phyloP scores from a whole-genome alignment of 2,888 invertebrate genomes.

The Xanthorhoe spadicearia region DNA sequence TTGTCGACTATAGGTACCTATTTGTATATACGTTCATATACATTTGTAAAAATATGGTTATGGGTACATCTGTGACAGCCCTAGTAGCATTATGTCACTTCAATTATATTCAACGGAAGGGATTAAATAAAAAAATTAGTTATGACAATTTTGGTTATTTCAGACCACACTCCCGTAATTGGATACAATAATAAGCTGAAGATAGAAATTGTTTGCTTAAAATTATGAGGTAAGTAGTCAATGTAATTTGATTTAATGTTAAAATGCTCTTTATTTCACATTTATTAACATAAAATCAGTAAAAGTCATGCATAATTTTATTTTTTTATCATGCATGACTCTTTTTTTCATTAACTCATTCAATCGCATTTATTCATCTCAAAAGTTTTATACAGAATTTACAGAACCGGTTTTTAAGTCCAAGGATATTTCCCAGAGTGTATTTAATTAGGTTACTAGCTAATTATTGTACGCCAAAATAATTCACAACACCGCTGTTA shows the following conservation, averaged over 20 bases:
- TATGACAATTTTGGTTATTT: slow-evolving; percentile 16
- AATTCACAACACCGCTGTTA: slow-evolving; percentile 40
- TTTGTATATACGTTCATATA: background rate
- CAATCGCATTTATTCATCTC: background rate
- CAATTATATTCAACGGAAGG: slow-evolving; percentile 27
- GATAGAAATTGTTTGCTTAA: too few relatives aligned
- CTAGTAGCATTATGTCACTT: slow-evolving; percentile 24
- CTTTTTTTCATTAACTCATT: background rate
- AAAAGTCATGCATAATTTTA: too few relatives aligned
- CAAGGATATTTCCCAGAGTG: background rate
- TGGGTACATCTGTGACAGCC: slow-evolving; percentile 18
- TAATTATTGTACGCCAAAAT: slow-evolving; percentile 22
- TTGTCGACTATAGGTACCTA: too few relatives aligned
- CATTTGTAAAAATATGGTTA: background rate
- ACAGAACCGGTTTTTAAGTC: background rate
- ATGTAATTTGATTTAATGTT: too few relatives aligned
- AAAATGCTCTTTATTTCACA: too few relatives aligned
- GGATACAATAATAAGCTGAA: background rate
- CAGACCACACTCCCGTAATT: slow-evolving; percentile 13
- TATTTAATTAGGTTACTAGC: background rate
- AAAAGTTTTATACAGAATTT: background rate
- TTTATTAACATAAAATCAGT: too few relatives aligned
- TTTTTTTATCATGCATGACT: too few relatives aligned
- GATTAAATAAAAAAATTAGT: slow-evolving; percentile 26
- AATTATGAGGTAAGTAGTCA: too few relatives aligned